A percentile compares a stretch with the other conserved stretches of the same genome.
phyloP scores from a whole-genome alignment of 2,113 vertebrate genomes.

The Carassius gibelio region DNA sequence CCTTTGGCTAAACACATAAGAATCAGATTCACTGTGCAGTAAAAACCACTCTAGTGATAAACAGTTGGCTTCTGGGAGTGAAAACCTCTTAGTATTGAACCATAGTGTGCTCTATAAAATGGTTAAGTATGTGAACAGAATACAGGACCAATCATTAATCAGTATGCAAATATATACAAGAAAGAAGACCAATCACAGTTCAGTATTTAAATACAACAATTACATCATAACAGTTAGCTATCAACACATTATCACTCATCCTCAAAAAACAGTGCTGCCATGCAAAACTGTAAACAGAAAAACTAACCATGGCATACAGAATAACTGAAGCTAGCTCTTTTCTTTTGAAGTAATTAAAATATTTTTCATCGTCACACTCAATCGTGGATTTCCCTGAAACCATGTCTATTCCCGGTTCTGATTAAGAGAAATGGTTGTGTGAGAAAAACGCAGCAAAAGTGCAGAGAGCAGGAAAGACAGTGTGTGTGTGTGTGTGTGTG shows the following conservation, averaged over 20 bases:
- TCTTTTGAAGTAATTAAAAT: constrained; percentile 21
- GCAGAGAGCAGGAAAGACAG: background rate
- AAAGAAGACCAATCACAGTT: no score
- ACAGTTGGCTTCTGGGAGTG: background rate
- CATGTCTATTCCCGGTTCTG: constrained; percentile 8
- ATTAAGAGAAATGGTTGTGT: constrained; percentile 12
- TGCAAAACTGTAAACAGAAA: background rate
- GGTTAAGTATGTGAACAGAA: background rate
- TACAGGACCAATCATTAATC: no score
- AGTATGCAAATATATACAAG: no score
- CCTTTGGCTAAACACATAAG: background rate
- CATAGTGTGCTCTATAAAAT: background rate
- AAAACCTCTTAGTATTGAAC: background rate
- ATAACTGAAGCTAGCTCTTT: constrained; percentile 1
- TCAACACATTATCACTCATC: no score
- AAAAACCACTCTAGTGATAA: background rate
- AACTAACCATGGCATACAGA: background rate
- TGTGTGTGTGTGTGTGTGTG: no score
- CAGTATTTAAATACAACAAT: no score
- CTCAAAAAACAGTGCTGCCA: background rate
- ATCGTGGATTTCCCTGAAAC: constrained; percentile 9
- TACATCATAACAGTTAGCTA: no score
- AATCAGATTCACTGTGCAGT: background rate
- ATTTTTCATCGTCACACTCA: constrained; percentile 8
- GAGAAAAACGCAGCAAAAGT: background rate